Evolutionary conservation across 2,797 vertebrate genomes (phyloP), one percentile per base, ranked within the genome.

Genomic region (Melanotaenia maccullochi): DNA sequence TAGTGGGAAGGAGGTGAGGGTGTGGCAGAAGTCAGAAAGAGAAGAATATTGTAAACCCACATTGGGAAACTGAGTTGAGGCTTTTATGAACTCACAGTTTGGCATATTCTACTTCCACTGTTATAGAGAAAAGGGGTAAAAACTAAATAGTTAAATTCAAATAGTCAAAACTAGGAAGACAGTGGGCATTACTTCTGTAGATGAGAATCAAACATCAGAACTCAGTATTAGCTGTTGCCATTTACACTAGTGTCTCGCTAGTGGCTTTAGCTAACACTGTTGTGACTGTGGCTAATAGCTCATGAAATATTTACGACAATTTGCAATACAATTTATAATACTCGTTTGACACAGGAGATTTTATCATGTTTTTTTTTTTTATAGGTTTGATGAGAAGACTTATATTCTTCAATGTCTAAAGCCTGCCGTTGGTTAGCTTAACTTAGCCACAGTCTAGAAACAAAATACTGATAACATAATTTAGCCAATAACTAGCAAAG

Each of bases 1-100:
- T 77, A 81, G 67, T 68, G 71, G 78, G 54, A 68, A 80, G 75
- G 76, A 75, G 16, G 66, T 66, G 51, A 68, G 60, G 71, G 44
- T 52, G 72, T 66, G 64, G 66, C 40, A 52, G 47, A 44, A 25
- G 49, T 24, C 11, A 42, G 36, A 60, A 73, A 58, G 44, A 58
- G 25, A 9, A 30, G 24, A n/a, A 14, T 30, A 20, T 1, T 33
- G 42, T 61, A 42, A 40, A 60, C 20, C 63, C 71, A 55, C 55
- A 68, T 20, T 0, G 18, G 32, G 52, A 73, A 55, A 60, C 56
- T 44, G n/a, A 65, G 32, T 18, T 66, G 55, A 59, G 61, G 65
- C 25, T 79, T 73, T 65, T 3, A 24, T 20, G 51, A 38, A 52
- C 51, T 67, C 38, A 77, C 30, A 68, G 69, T 72, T 54, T 61